These are phyloP conservation scores for Lasioglossum malachurum DNA, from an alignment of 2,888 invertebrate species.

Conservation along the genomic window DNA sequence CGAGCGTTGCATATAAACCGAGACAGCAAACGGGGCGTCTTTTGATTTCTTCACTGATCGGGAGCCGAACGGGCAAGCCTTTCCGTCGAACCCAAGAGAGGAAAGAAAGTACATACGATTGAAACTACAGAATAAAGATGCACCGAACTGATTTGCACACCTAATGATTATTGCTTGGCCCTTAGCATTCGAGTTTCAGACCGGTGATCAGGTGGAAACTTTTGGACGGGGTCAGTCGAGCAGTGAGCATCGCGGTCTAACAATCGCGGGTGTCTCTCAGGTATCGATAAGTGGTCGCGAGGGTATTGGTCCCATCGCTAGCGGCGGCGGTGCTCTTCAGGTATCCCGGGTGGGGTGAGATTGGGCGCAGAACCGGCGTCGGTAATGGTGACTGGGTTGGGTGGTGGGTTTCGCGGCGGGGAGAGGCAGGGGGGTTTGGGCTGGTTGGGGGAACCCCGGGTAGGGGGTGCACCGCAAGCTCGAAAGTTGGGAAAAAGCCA, in stretches of 20 bases:
- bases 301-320: constrained; percentile 60
- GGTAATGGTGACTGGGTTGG: constrained; percentile 62
- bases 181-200: not conserved
- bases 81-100: too few relatives aligned
- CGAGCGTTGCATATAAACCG: too few relatives aligned
- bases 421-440: not conserved
- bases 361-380: constrained; percentile 61
- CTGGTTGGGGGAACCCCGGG: not conserved
- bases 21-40: too few relatives aligned
- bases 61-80: too few relatives aligned
- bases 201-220: not conserved
- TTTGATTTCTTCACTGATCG: too few relatives aligned
- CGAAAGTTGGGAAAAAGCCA: constrained; percentile 77
- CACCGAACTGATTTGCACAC: too few relatives aligned
- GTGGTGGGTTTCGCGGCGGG: constrained; percentile 30
- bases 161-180: not conserved
- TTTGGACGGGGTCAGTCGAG: not conserved
- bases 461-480: constrained; percentile 70
- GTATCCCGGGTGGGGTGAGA: constrained; percentile 40
- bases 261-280: constrained; percentile 23
- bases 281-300: constrained; percentile 42
- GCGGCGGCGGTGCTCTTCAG: constrained; percentile 39
- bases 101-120: too few relatives aligned
- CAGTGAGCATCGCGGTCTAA: not conserved
- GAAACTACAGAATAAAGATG: too few relatives aligned